Evolutionary conservation across 2,888 invertebrate genomes (phyloP), one percentile per base, ranked within the genome.

Genomic region (Philaethria dido): DNA sequence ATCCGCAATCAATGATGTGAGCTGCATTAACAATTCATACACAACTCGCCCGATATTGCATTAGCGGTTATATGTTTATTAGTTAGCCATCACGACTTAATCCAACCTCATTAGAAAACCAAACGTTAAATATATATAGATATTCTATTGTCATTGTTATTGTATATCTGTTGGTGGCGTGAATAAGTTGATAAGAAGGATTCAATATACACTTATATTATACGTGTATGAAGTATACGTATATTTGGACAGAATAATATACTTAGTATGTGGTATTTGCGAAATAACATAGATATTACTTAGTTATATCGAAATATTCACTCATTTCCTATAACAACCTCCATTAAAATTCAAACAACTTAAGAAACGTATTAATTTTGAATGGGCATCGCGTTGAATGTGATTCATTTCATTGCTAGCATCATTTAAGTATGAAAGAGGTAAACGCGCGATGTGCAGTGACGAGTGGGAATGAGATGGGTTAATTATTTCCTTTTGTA

Each of bases 401-500:
- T 64, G 25, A 59, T 59, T 64, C 64, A 65, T 65, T 65, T 52
- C 60, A 60, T 65, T 64, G 59, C 25, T 57, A 25, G 47, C 47
- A 33, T 60, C 60, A 60, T 60, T 60, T 57, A 25, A 47, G 48
- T 42, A 42, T 65, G 64, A 65, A 65, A 65, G 64, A 42, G 64
- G 16, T 65, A 60, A 65, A 60, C 48, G 67, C 20, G 67, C 60
- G 25, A 69, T 54, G 66, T 63, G 50, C 52, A 47, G 75, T 80
- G 82, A 81, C 81, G 81, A 84, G 84, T 85, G 80, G 68, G 75
- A 77, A 78, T 75, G 77, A 71, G 78, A 84, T 79, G 84, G 83
- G 85, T 84, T 89, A 89, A 89, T 88, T 85, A 87, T 87, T 87
- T 89, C 88, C 57, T 88, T 89, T 89, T 89, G 87, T 85, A 86